phyloP scores from a whole-genome alignment of 2,888 invertebrate species.

The Amphiduros pacificus region DNA sequence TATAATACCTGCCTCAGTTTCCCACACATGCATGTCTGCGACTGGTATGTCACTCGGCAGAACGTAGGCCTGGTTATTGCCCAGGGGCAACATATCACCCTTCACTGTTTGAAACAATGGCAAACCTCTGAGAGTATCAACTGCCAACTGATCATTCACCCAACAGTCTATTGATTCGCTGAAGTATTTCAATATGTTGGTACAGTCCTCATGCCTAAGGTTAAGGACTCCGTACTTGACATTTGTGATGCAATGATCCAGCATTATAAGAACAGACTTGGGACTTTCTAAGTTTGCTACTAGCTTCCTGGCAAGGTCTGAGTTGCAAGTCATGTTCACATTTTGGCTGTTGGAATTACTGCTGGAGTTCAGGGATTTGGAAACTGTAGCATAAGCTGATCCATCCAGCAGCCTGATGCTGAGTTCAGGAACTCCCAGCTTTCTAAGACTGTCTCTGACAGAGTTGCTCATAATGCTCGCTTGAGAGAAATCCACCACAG shows the following conservation, averaged over 20 bases:
- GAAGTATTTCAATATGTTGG: constrained; percentile 34
- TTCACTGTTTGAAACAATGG: constrained; percentile 31
- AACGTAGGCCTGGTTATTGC: constrained; percentile 23
- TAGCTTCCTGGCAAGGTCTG: constrained; percentile 22
- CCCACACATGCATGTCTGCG: constrained; percentile 30
- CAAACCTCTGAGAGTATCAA: constrained; percentile 23
- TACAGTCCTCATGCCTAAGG: constrained; percentile 29
- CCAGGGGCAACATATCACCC: constrained; percentile 29
- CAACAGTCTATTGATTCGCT: constrained; percentile 28
- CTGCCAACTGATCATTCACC: constrained; percentile 17
- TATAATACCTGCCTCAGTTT: constrained; percentile 26
- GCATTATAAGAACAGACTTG: constrained; percentile 20
- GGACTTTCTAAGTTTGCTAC: constrained; percentile 32
- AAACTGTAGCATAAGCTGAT: no score
- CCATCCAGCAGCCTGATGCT: constrained; percentile 29
- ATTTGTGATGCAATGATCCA: constrained; percentile 13
- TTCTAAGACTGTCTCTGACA: constrained; percentile 27
- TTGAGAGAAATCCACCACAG: constrained; percentile 33
- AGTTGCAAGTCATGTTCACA: background rate
- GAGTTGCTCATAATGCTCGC: constrained; percentile 30
- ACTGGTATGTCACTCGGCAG: constrained; percentile 32
- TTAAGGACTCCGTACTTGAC: background rate
- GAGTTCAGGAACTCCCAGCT: constrained; percentile 33
- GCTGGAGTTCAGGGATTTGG: no score
- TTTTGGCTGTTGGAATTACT: no score